These are phyloP conservation scores for Leptodactylus fallax DNA, from an alignment of 2,797 vertebrate species.

Conservation along the genomic window DNA sequence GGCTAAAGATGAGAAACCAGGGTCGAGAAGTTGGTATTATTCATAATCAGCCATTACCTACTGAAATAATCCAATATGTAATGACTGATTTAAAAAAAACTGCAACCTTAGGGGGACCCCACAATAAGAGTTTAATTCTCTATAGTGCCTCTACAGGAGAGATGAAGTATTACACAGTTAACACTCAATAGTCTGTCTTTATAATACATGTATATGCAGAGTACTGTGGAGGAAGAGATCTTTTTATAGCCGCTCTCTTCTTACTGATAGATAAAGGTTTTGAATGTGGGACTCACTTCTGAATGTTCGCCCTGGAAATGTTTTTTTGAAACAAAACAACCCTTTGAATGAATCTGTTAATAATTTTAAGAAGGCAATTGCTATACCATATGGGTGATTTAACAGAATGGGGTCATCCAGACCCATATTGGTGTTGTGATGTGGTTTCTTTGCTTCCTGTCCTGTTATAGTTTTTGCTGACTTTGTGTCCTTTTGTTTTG, in stretches of 20 bases:
- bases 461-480: neutral
- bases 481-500: neutral
- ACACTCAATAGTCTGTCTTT: neutral
- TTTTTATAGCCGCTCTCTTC: neutral
- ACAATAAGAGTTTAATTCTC: neutral
- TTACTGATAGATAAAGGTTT: neutral
- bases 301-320: no score
- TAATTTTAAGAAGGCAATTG: neutral
- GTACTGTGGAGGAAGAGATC: neutral
- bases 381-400: neutral
- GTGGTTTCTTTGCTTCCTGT: slow-evolving; percentile 4
- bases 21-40: no score
- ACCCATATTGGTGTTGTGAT: neutral
- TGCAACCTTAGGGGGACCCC: neutral
- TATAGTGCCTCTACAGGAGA: neutral
- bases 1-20: no score
- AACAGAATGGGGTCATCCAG: neutral
- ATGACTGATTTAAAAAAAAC: no score
- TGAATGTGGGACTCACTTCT: neutral
- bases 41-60: no score
- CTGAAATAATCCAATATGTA: no score
- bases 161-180: neutral
- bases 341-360: neutral
- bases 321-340: neutral
- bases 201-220: neutral